Percentiles rank a stretch among this genome's conserved stretches.
Evolutionary conservation across 1,140 invertebrate genomes (phyloP).

Genomic region (Scaptodrosophila lebanonensis): DNA sequence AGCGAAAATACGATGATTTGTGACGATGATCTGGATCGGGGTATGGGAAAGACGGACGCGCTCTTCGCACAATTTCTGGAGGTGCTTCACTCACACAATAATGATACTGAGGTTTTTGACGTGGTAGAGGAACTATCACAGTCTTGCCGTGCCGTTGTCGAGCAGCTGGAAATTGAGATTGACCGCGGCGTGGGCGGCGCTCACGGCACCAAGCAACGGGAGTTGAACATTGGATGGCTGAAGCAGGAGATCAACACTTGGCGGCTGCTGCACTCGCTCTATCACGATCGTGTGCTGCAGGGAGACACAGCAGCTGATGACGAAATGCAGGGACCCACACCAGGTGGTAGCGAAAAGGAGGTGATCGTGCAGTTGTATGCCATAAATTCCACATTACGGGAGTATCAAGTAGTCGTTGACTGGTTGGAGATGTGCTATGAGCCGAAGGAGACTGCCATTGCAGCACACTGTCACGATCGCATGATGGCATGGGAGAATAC

Average conservation of each 20-base stretch:
- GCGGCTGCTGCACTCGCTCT: constrained; percentile 88
- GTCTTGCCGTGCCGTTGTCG: constrained; percentile 78
- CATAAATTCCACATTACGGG: constrained; percentile 82
- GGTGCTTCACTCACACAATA: constrained; percentile 79
- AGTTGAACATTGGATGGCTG: constrained; percentile 78
- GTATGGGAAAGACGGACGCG: constrained; percentile 75
- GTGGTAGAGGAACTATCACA: constrained; percentile 80
- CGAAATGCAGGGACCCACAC: constrained; percentile 77
- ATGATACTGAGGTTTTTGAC: constrained; percentile 80
- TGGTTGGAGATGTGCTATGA: constrained; percentile 93
- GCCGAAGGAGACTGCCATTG: constrained; percentile 81
- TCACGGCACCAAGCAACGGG: constrained; percentile 44
- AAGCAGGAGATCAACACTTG: constrained; percentile 91
- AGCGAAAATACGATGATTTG: constrained; percentile 20
- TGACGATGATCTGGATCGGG: constrained; percentile 44
- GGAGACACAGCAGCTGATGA: constrained; percentile 78
- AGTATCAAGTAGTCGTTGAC: constrained; percentile 92
- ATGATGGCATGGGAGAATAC: constrained; percentile 95
- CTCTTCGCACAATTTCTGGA: constrained; percentile 81
- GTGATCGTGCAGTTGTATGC: constrained; percentile 72
- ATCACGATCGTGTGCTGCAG: constrained; percentile 84
- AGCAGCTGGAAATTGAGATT: constrained; percentile 67
- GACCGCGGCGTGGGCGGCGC: constrained; percentile 29
- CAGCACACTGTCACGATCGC: constrained; percentile 85
- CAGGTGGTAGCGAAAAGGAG: constrained; percentile 81